phyloP scores from a whole-genome alignment of 2,113 vertebrate species.

The Oryctolagus cuniculus region mOryCun1.1 NC_091452.1:21329501-21330000 shows the following conservation, averaged over 20 bases:
- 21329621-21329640: conserved; percentile 83
- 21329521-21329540: conserved; percentile 78
- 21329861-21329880: conserved; percentile 83
- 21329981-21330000: conserved; percentile 71
- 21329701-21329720: conserved; percentile 83
- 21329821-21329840: conserved; percentile 87
- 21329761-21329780: conserved; percentile 84
- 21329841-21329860: conserved; percentile 86
- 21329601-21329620: conserved; percentile 81
- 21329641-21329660: conserved; percentile 79
- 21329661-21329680: conserved; percentile 82
- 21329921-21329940: conserved; percentile 81
- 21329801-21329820: conserved; percentile 84
- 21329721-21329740: conserved; percentile 84
- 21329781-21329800: conserved; percentile 85
- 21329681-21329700: conserved; percentile 81
- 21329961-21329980: conserved; percentile 64
- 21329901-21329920: conserved; percentile 84
- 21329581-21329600: conserved; percentile 78
- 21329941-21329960: conserved; percentile 77
- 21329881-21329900: conserved; percentile 84
- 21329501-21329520: conserved; percentile 80
- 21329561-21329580: conserved; percentile 82
- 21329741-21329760: conserved; percentile 85
- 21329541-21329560: conserved; percentile 71